Conservation (phyloP, 2,797 vertebrate genomes). For the Glyptemys insculpta region DNA sequence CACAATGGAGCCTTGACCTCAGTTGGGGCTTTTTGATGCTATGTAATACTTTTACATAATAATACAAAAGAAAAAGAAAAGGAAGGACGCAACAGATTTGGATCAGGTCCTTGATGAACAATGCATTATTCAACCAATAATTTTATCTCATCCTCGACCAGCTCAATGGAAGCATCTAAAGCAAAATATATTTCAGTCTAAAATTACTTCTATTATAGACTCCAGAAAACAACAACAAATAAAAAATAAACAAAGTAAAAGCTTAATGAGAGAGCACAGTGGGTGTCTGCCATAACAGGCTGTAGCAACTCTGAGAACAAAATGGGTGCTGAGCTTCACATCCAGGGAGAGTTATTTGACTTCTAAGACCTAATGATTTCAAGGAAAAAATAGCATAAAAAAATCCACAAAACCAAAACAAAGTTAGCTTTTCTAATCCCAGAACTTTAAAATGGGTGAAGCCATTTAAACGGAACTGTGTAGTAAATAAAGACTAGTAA, state of each 20-base stretch:
- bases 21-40: neutral
- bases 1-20: neutral
- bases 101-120: neutral
- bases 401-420: neutral
- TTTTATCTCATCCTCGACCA: constrained; percentile 20
- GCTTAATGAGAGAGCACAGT: accelerated
- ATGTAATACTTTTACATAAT: neutral
- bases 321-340: constrained; percentile 20
- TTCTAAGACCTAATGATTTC: neutral
- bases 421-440: constrained; percentile 14
- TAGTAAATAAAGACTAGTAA: neutral
- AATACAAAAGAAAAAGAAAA: neutral
- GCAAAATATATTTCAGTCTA: constrained; percentile 19
- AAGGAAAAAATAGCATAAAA: neutral
- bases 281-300: neutral
- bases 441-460: constrained; percentile 38
- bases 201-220: constrained; percentile 40
- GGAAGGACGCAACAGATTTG: neutral
- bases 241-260: neutral
- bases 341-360: neutral
- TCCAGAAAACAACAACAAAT: neutral
- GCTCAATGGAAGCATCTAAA: neutral
- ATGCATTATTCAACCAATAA: constrained; percentile 8
- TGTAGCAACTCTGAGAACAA: constrained; percentile 32
- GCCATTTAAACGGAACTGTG: constrained; percentile 14